Conservation (phyloP, 2,113 vertebrate genomes). For the Chascanopsetta lugubris region DNA sequence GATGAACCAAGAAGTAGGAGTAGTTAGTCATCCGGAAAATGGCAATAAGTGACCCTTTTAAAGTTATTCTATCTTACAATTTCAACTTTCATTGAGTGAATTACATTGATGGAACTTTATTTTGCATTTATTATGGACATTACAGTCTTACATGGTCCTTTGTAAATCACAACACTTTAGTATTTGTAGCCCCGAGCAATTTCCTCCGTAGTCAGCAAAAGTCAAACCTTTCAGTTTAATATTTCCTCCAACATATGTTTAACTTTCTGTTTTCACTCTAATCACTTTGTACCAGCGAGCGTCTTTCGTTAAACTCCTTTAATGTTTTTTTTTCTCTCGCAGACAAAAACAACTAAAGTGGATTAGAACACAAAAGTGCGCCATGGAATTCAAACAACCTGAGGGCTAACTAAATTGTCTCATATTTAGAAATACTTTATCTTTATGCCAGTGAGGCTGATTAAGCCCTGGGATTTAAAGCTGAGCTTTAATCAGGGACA, state of each 20-base stretch:
- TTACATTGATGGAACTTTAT: too few species aligned
- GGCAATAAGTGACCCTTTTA: too few species aligned
- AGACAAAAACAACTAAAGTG: conserved; percentile 18
- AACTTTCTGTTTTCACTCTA: background rate
- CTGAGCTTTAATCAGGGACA: conserved; percentile 15
- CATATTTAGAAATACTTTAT: conserved; percentile 22
- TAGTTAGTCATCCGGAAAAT: too few species aligned
- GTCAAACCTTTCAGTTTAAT: background rate
- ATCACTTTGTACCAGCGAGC: background rate
- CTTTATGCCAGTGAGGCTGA: conserved; percentile 9
- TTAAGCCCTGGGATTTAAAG: conserved; percentile 9
- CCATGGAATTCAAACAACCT: conserved; percentile 34
- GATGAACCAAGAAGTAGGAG: too few species aligned
- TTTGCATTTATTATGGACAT: too few species aligned
- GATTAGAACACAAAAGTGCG: conserved; percentile 13
- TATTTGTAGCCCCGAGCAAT: too few species aligned
- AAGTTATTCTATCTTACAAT: too few species aligned
- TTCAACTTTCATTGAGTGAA: too few species aligned
- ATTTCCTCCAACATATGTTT: background rate
- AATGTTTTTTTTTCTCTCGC: background rate
- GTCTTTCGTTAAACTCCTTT: conserved; percentile 7
- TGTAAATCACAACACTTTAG: too few species aligned
- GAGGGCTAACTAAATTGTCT: conserved; percentile 37
- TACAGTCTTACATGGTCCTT: too few species aligned
- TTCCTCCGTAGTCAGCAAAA: too few species aligned